Base-by-base conservation (phyloP, 2,797 vertebrate species). In the Mus minutoides region DNA sequence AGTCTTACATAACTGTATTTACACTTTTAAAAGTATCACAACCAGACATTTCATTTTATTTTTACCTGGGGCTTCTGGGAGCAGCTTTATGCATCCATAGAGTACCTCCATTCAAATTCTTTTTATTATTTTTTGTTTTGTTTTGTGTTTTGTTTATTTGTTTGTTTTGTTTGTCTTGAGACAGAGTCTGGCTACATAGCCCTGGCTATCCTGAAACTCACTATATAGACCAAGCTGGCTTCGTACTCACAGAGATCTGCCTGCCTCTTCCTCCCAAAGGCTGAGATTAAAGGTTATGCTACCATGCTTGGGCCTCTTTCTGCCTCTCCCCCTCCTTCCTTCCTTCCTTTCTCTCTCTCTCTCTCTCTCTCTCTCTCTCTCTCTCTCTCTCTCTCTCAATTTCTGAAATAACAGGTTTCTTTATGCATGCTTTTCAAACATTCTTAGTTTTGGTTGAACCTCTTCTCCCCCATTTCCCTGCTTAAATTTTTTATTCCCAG, bases 1-100 rank as follows among this genome's bases (percentile, higher is more conserved):
- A 94, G 93, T 77, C 54, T 93, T 89, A 21, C 60, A 46, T 86
- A 90, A 75, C 54, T 88, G 17, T 60, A 92, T 54, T 92, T 88
- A 13, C 11, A 86, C 56, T 86, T 96, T 91, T 90, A 97, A 97
- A 96, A 87, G 69, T 94, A 56, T 62, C 71, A 64, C 49, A 67
- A 78, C 21, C 12, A 62, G 37, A 14, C 22, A 40, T 96, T 93
- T 40, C 6, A 26, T 73, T 88, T 60, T 26, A 24, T 69, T 52
- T 69, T 52, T 69, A 69, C 19, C 62, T 67, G 6, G 67, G 83
- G 19, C 31, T 67, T 86, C 64, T 86, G 34, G 34, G 62, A 86
- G 21, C 46, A 69, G 46, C 84, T 69, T 86, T 69, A 52, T 86
- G 12, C 34, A 86, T 34, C 64, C 46, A 69, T 49, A 52, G 46